These are phyloP conservation scores for Drosophila quadrilineata DNA, from an alignment of 1,140 invertebrate genomes.

Conservation along the genomic window DNA sequence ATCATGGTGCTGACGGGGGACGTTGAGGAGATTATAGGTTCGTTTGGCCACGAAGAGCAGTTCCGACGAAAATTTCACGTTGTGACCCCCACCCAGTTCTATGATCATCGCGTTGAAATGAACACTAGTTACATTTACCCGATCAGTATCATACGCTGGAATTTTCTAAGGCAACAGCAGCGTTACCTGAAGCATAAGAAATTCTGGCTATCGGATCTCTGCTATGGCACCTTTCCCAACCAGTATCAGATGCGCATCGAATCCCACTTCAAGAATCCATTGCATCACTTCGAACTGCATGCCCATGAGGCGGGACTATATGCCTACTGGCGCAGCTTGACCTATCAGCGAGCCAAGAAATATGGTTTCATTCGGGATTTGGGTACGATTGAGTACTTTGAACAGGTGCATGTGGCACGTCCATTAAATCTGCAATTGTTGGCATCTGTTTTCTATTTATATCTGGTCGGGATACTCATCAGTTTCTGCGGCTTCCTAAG, in stretches of 20 bases:
- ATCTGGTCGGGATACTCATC: constrained; percentile 37
- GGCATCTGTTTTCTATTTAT: constrained; percentile 34
- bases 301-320: constrained; percentile 37
- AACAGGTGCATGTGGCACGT: background rate
- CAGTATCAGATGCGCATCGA: constrained; percentile 58
- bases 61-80: constrained; percentile 22
- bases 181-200: constrained; percentile 44
- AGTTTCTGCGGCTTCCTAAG: constrained; percentile 43
- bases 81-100: constrained; percentile 13
- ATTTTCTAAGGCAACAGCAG: constrained; percentile 45
- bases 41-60: constrained; percentile 43
- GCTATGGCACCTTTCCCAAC: constrained; percentile 51
- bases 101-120: constrained; percentile 31
- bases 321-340: constrained; percentile 21
- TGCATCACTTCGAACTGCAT: constrained; percentile 43
- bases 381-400: constrained; percentile 16
- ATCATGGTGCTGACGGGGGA: constrained; percentile 39
- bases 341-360: constrained; percentile 20
- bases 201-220: constrained; percentile 48
- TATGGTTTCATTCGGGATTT: constrained; percentile 53
- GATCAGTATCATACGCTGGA: constrained; percentile 49
- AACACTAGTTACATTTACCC: constrained; percentile 47
- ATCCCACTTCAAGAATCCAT: constrained; percentile 54
- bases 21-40: constrained; percentile 28
- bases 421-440: constrained; percentile 36